Conservation (phyloP, 2,113 vertebrate species). For the Prolemur simus region DNA sequence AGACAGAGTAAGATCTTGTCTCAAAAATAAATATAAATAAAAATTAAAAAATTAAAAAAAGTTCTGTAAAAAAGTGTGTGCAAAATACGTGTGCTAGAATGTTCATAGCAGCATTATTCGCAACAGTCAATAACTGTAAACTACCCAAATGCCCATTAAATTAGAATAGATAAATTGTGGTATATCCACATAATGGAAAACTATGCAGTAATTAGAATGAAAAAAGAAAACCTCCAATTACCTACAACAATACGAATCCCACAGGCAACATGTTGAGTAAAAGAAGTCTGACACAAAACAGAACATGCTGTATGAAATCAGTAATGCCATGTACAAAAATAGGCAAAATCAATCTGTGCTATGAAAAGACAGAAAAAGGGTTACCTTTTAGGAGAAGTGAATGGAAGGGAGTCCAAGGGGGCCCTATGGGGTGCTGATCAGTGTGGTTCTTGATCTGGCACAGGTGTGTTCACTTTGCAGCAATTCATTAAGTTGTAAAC, state of each 20-base stretch:
- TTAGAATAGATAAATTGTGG: constrained; percentile 4
- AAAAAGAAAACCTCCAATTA: not conserved
- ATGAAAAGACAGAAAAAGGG: not conserved
- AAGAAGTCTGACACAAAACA: not conserved
- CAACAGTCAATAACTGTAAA: not conserved
- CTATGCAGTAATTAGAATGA: not conserved
- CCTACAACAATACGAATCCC: not conserved
- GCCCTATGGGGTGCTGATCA: not conserved
- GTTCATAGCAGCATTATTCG: not conserved
- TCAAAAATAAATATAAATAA: no score
- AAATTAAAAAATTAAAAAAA: no score
- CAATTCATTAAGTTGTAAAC: not conserved
- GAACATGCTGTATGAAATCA: not conserved
- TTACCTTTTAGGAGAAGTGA: not conserved
- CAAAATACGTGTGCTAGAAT: not conserved
- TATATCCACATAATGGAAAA: constrained; percentile 41
- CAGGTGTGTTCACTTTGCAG: not conserved
- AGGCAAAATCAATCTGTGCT: not conserved
- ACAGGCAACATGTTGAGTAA: not conserved
- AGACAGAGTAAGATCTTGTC: no score
- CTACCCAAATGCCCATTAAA: not conserved
- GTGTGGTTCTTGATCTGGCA: not conserved
- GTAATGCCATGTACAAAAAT: not conserved
- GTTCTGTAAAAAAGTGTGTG: no score
- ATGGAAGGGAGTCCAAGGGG: not conserved